Evolutionary conservation across 2,797 vertebrate species (phyloP).

Genomic region (Coregonus suidteri): DNA sequence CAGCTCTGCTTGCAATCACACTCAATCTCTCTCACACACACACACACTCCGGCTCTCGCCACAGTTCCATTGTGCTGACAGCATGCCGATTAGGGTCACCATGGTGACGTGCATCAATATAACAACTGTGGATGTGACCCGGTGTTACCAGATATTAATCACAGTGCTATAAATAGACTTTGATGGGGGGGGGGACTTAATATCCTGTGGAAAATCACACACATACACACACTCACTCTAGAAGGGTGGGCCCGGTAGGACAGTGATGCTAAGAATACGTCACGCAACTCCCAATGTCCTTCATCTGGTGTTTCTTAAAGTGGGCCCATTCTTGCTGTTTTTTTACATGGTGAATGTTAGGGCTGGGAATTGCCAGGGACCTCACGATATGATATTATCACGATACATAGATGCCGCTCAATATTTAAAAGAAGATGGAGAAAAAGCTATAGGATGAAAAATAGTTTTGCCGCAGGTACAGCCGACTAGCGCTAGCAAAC

Average conservation of each 20-base stretch:
- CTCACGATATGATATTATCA: too few species aligned
- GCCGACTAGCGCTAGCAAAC: too few species aligned
- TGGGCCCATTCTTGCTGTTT: conserved; percentile 3
- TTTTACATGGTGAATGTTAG: too few species aligned
- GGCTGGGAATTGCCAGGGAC: too few species aligned
- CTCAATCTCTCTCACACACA: conserved; percentile 17
- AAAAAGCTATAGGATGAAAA: too few species aligned
- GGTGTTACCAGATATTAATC: conserved; percentile 83
- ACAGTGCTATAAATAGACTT: conserved; percentile 77
- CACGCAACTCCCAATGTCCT: neutral
- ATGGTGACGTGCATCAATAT: conserved; percentile 79
- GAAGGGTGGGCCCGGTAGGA: conserved; percentile 11
- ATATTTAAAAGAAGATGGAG: too few species aligned
- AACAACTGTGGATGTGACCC: conserved; percentile 81
- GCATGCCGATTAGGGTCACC: conserved; percentile 68
- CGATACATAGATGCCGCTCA: too few species aligned
- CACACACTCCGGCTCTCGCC: conserved; percentile 27
- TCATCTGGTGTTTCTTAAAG: neutral
- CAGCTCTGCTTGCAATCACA: conserved; percentile 9
- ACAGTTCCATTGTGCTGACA: conserved; percentile 65
- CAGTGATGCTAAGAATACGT: conserved; percentile 35
- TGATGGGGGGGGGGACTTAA: conserved; percentile 73
- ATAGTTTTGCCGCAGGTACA: too few species aligned
- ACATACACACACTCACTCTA: conserved; percentile 40
- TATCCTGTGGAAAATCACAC: conserved; percentile 83